phyloP scores from a whole-genome alignment of 2,797 vertebrate genomes.

The Balearica regulorum region DNA sequence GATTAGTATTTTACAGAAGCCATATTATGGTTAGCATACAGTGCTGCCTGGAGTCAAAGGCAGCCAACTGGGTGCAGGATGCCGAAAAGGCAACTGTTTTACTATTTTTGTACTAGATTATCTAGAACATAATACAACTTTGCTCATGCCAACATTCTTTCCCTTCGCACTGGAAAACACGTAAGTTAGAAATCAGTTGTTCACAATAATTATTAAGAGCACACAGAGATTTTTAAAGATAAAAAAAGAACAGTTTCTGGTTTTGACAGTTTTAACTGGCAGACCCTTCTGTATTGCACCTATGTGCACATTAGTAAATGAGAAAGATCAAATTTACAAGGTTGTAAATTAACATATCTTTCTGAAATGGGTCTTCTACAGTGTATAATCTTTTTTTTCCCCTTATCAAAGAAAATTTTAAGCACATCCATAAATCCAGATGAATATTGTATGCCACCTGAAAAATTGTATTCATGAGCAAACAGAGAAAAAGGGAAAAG shows the following conservation, averaged over 20 bases:
- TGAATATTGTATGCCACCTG: background rate
- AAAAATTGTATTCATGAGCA: background rate
- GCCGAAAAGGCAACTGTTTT: background rate
- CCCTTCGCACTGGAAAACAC: background rate
- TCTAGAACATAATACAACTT: background rate
- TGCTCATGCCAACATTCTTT: background rate
- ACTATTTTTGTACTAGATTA: background rate
- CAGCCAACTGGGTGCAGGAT: background rate
- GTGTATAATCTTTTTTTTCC: background rate
- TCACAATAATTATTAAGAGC: background rate
- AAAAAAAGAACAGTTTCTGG: background rate
- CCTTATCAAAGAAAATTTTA: background rate
- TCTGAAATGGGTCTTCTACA: background rate
- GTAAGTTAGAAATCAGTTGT: background rate
- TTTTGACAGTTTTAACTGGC: background rate
- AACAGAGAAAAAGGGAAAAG: background rate
- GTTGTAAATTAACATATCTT: background rate
- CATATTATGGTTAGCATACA: background rate
- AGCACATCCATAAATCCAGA: background rate
- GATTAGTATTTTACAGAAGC: background rate
- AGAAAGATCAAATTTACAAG: background rate
- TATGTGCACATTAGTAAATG: background rate
- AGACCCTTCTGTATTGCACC: background rate
- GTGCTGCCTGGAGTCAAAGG: background rate
- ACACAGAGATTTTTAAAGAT: background rate